A percentile compares a stretch with the other conserved stretches of the same genome.
Conservation (phyloP, 2,113 vertebrate genomes). For the Typhlomys cinereus region DNA sequence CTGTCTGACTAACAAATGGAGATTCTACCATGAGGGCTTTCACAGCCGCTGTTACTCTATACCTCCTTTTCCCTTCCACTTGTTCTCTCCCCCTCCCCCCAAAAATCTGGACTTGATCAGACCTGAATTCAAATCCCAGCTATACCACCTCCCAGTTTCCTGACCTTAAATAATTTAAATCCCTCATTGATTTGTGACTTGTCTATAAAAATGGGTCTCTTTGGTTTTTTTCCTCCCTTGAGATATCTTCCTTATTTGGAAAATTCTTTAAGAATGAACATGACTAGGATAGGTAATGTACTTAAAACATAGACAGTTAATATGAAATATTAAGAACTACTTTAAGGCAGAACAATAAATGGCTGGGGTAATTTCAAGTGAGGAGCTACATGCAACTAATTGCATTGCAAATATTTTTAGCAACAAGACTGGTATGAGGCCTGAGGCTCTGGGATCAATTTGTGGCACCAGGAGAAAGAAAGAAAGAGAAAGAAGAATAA, state of each 20-base stretch:
- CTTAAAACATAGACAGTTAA: constrained; percentile 8
- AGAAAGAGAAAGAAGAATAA: not conserved
- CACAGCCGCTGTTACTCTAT: not conserved
- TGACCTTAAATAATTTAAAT: not conserved
- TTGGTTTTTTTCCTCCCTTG: not conserved
- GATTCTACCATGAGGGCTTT: not conserved
- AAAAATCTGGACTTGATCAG: not conserved
- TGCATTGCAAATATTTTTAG: constrained; percentile 3
- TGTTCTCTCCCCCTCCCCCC: not conserved
- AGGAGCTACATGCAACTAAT: constrained; percentile 7
- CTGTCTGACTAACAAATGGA: not conserved
- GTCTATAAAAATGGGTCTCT: constrained; percentile 20
- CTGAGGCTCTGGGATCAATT: not conserved
- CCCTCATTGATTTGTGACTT: not conserved
- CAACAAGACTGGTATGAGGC: not conserved
- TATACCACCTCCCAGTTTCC: not conserved
- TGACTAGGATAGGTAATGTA: not conserved
- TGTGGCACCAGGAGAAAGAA: too few relatives aligned
- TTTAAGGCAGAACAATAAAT: not conserved
- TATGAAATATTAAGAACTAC: constrained; percentile 38
- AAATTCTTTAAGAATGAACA: constrained; percentile 33
- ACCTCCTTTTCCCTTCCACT: not conserved
- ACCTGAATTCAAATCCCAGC: not conserved
- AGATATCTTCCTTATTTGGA: constrained; percentile 6
- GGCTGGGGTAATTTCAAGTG: not conserved